phyloP scores from a whole-genome alignment of 1,140 invertebrate species.

The Brachionus manjavacas region DNA sequence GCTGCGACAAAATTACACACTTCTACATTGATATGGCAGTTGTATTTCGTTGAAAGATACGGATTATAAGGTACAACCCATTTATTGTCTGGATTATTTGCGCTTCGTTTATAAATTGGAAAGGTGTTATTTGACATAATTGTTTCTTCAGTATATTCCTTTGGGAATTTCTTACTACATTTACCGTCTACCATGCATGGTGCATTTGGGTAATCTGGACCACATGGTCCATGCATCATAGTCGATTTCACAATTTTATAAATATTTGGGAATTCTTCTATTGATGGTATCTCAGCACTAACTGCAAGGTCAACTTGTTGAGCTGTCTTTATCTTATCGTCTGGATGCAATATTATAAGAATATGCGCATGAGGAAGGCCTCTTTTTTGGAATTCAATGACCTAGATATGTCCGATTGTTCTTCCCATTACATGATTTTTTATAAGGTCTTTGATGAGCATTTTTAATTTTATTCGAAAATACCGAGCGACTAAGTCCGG shows the following conservation, averaged over 20 bases:
- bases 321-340: slow-evolving; percentile 40
- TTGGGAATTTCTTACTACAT: slow-evolving; percentile 46
- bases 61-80: slow-evolving; percentile 44
- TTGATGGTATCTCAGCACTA: slow-evolving; percentile 44
- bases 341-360: slow-evolving; percentile 53
- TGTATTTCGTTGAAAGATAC: slow-evolving; percentile 41
- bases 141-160: no score
- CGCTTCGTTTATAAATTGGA: slow-evolving; percentile 34
- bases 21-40: slow-evolving; percentile 46
- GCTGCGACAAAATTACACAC: slow-evolving; percentile 43
- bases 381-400: slow-evolving; percentile 61
- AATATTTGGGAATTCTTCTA: slow-evolving; percentile 36
- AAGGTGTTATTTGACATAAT: slow-evolving; percentile 43
- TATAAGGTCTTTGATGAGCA: slow-evolving; percentile 56
- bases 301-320: slow-evolving; percentile 39
- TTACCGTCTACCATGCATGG: slow-evolving; percentile 47
- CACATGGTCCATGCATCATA: slow-evolving; percentile 46
- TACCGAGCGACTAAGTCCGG: slow-evolving; percentile 58
- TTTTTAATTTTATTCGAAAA: slow-evolving; percentile 59
- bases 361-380: slow-evolving; percentile 61
- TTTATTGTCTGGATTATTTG: background rate
- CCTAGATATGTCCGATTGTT: slow-evolving; percentile 51
- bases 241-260: slow-evolving; percentile 39
- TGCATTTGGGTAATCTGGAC: slow-evolving; percentile 42
- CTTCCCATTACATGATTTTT: slow-evolving; percentile 53